Evolutionary conservation across 1,140 invertebrate species (phyloP).

Genomic region (Campoletis sonorensis): DNA sequence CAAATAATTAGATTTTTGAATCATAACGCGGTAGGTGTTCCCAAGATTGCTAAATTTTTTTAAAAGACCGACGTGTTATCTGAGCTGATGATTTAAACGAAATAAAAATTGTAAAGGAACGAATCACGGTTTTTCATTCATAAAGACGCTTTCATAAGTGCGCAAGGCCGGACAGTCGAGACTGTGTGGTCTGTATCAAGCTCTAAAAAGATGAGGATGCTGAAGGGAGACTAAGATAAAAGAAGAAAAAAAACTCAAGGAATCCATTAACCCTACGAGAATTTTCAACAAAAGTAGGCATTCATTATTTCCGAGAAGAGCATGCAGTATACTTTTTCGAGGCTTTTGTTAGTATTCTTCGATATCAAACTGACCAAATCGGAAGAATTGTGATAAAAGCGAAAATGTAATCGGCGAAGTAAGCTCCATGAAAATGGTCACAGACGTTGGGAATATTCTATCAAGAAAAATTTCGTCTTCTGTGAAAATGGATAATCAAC

Average conservation of each 20-base stretch:
- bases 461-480: neutral
- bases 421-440: neutral
- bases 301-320: slow-evolving; percentile 69
- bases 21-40: too few relatives aligned
- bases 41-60: neutral
- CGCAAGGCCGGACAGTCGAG: slow-evolving; percentile 27
- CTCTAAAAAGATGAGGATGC: slow-evolving; percentile 31
- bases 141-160: slow-evolving; percentile 41
- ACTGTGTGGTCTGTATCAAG: slow-evolving; percentile 32
- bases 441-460: neutral
- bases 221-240: slow-evolving; percentile 45
- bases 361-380: slow-evolving; percentile 27
- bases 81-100: neutral
- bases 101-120: neutral
- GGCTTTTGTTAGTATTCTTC: slow-evolving; percentile 45
- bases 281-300: slow-evolving; percentile 67
- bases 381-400: neutral
- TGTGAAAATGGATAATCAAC: neutral
- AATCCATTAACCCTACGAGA: slow-evolving; percentile 47
- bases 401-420: neutral
- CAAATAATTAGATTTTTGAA: neutral
- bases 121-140: neutral
- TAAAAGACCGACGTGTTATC: neutral
- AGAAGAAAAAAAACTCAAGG: slow-evolving; percentile 37
- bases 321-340: slow-evolving; percentile 24